Conservation (phyloP, 2,113 vertebrate genomes). For the Menura novaehollandiae region DNA sequence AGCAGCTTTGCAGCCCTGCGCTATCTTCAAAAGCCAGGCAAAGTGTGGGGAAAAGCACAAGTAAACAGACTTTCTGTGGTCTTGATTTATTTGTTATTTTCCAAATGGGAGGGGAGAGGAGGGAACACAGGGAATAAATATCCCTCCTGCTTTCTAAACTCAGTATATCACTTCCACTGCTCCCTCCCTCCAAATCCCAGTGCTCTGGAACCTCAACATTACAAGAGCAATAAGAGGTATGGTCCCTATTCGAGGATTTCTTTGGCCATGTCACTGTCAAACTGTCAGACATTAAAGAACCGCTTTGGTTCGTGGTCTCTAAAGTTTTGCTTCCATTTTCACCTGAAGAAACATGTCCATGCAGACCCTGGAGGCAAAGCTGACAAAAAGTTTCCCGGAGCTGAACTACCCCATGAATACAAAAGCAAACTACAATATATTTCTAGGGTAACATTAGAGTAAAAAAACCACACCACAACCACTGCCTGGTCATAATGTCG, state of each 20-base stretch:
- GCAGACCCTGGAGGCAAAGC: background rate
- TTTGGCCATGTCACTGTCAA: background rate
- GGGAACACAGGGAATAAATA: background rate
- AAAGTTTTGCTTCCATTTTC: background rate
- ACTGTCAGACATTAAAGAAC: background rate
- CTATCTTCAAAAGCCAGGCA: background rate
- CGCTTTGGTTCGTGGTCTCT: fast-evolving
- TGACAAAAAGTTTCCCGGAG: background rate
- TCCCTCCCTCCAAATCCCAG: background rate
- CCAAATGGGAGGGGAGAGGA: background rate
- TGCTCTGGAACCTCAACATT: background rate
- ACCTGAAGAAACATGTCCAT: background rate
- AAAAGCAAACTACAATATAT: background rate
- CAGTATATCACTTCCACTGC: background rate
- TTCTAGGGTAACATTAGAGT: background rate
- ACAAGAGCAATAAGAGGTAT: background rate
- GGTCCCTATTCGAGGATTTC: background rate
- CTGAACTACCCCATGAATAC: background rate
- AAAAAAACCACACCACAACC: background rate
- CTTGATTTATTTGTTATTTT: background rate
- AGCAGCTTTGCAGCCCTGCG: background rate
- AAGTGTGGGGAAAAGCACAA: background rate
- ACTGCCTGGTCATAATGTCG: fast-evolving
- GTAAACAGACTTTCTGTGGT: background rate
- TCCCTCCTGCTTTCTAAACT: background rate